phyloP scores from a whole-genome alignment of 2,797 vertebrate genomes.

The Orestias chungarensis region DNA sequence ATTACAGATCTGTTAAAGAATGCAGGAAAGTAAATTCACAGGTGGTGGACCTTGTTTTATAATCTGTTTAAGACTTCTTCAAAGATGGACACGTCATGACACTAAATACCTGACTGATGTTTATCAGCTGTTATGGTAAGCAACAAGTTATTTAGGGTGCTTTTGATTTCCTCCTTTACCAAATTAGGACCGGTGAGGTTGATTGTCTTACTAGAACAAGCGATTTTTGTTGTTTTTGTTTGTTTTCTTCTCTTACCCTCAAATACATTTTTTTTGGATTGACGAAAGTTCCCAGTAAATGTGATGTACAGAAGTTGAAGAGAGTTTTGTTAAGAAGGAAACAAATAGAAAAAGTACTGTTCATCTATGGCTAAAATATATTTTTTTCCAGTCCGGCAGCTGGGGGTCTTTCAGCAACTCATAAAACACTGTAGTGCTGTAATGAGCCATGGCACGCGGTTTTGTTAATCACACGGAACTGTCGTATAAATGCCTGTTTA shows the following conservation, averaged over 20 bases:
- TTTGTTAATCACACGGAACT: constrained; percentile 31
- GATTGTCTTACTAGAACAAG: constrained; percentile 16
- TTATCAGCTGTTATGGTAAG: constrained; percentile 68
- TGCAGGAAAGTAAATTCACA: constrained; percentile 46
- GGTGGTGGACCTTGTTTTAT: constrained; percentile 36
- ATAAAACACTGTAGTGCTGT: constrained; percentile 41
- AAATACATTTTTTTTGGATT: constrained; percentile 19
- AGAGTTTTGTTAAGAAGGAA: constrained; percentile 15
- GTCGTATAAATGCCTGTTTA: constrained; percentile 41
- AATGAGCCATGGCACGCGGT: constrained; percentile 31
- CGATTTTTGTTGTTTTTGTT: constrained; percentile 1
- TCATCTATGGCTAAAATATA: constrained; percentile 7
- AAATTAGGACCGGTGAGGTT: constrained; percentile 47
- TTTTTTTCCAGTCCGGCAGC: constrained; percentile 20
- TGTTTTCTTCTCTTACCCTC: neutral
- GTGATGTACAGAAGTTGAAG: constrained; percentile 22
- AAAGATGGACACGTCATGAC: constrained; percentile 75
- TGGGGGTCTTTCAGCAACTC: constrained; percentile 55
- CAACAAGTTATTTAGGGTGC: constrained; percentile 47
- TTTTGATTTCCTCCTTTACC: constrained; percentile 23
- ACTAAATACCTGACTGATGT: constrained; percentile 68
- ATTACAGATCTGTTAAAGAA: constrained; percentile 23
- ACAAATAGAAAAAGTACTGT: constrained; percentile 26
- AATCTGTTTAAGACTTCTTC: constrained; percentile 56
- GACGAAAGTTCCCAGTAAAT: constrained; percentile 18